Conservation (phyloP, 2,888 invertebrate species). For the Artemia sinica region DNA sequence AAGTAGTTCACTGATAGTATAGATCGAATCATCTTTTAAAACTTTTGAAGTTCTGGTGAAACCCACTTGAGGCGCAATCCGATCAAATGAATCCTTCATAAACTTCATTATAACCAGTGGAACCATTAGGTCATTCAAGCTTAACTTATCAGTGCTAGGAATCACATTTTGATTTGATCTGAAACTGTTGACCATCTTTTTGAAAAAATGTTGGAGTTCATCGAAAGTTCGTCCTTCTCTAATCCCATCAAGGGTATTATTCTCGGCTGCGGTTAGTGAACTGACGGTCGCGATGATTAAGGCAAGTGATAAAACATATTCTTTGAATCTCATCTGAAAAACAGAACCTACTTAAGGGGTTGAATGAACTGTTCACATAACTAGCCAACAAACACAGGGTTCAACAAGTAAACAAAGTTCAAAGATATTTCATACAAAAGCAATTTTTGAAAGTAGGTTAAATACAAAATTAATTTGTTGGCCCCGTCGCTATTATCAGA, state of each 20-base stretch:
- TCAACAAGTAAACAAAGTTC: too few relatives aligned
- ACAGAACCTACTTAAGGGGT: not conserved
- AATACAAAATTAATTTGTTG: too few relatives aligned
- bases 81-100: not conserved
- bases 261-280: slow-evolving; percentile 6
- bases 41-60: not conserved
- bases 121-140: slow-evolving; percentile 11
- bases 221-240: slow-evolving; percentile 9
- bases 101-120: not conserved
- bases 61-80: not conserved
- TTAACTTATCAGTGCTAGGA: not conserved
- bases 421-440: too few relatives aligned
- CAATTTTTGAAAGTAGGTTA: too few relatives aligned
- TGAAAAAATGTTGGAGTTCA: not conserved
- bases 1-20: not conserved
- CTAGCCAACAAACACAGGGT: too few relatives aligned
- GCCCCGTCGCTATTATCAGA: too few relatives aligned
- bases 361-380: too few relatives aligned
- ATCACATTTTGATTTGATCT: not conserved
- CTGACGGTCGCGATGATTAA: slow-evolving; percentile 6
- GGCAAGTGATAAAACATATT: not conserved
- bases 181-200: not conserved
- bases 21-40: not conserved
- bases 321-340: not conserved
- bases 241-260: not conserved